Evolutionary conservation across 2,113 vertebrate species (phyloP).

Genomic region (Sebastes fasciatus): DNA sequence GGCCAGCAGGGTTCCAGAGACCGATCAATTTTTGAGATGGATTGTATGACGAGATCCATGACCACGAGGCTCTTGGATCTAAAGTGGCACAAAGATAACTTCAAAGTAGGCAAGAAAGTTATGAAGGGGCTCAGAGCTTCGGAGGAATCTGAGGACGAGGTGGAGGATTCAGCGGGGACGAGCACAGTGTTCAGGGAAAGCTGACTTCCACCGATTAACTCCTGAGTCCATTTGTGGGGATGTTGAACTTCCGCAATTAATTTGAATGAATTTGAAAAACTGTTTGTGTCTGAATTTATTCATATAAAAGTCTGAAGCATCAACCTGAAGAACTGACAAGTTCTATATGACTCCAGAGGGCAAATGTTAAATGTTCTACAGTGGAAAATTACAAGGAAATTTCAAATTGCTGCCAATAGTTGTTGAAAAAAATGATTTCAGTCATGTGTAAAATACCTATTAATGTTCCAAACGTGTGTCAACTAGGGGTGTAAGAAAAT

Average conservation of each 20-base stretch:
- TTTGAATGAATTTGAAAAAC: neutral
- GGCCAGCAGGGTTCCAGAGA: conserved; percentile 73
- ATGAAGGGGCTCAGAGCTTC: conserved; percentile 51
- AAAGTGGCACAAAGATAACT: conserved; percentile 51
- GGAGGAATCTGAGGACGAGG: conserved; percentile 28
- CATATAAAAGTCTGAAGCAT: neutral
- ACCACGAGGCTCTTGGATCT: conserved; percentile 68
- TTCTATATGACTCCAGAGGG: neutral
- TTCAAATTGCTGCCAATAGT: neutral
- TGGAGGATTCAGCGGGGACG: conserved; percentile 19
- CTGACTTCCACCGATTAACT: conserved; percentile 28
- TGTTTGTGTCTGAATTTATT: neutral
- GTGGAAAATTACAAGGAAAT: neutral
- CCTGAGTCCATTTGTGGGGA: neutral
- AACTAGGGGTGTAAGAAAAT: too few species aligned
- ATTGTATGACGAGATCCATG: conserved; percentile 64
- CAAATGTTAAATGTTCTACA: neutral
- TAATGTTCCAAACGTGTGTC: neutral
- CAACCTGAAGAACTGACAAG: neutral
- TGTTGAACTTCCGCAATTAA: conserved; percentile 2
- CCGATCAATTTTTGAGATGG: conserved; percentile 70
- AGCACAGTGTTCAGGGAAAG: neutral
- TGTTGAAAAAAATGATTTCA: neutral
- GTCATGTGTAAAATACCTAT: neutral
- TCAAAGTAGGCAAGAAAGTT: conserved; percentile 69